Evolutionary conservation across 2,797 vertebrate genomes (phyloP).

Genomic region (Danio kyathit): DNA sequence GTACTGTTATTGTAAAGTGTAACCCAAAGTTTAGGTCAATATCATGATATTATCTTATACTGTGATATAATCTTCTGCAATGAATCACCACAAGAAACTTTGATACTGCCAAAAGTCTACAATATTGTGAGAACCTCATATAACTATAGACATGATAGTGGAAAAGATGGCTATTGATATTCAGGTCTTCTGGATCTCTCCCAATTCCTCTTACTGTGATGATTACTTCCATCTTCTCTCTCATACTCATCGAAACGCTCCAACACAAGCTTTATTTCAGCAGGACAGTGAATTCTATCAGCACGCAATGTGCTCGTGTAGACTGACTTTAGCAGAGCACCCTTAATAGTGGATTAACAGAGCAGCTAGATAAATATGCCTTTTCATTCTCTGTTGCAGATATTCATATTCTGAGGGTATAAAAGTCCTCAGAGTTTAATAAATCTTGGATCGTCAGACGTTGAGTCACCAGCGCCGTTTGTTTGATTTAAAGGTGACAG

Average conservation of each 20-base stretch:
- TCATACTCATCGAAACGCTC: slow-evolving; percentile 50
- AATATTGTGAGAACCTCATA: not conserved
- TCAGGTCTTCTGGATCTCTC: slow-evolving; percentile 68
- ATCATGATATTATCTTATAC: too few relatives aligned
- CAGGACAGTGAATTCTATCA: slow-evolving; percentile 57
- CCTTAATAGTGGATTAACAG: slow-evolving; percentile 55
- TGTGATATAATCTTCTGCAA: too few relatives aligned
- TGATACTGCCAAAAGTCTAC: too few relatives aligned
- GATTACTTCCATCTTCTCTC: slow-evolving; percentile 76
- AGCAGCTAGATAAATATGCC: slow-evolving; percentile 51
- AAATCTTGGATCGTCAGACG: slow-evolving; percentile 60
- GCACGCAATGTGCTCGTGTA: slow-evolving; percentile 15
- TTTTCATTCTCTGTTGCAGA: slow-evolving; percentile 45
- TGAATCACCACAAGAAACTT: too few relatives aligned
- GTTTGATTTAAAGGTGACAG: slow-evolving; percentile 64
- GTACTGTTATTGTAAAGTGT: too few relatives aligned
- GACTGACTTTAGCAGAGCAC: slow-evolving; percentile 32
- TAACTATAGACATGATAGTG: slow-evolving; percentile 57
- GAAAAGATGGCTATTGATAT: slow-evolving; percentile 66
- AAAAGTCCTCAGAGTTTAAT: slow-evolving; percentile 43
- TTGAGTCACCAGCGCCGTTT: slow-evolving; percentile 62
- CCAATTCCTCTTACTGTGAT: slow-evolving; percentile 72
- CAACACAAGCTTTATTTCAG: slow-evolving; percentile 59
- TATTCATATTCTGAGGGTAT: slow-evolving; percentile 32
- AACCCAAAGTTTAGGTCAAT: too few relatives aligned